A percentile compares a stretch with the other conserved stretches of the same genome.
Evolutionary conservation across 1,140 invertebrate genomes (phyloP).

Genomic region (Tribolium castaneum): DNA sequence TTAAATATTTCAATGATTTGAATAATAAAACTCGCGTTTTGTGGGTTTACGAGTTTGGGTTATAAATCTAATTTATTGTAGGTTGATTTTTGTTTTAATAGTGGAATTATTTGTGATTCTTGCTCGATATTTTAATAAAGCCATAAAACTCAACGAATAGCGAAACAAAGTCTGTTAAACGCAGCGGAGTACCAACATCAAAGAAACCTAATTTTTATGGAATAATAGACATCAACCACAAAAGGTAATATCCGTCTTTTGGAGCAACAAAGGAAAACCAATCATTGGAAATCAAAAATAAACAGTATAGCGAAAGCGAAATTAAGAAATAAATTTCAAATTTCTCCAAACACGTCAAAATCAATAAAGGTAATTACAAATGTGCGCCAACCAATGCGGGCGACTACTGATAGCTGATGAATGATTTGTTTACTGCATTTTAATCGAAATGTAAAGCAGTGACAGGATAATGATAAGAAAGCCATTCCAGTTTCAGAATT

Average conservation of each 20-base stretch:
- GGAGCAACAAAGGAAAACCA: neutral
- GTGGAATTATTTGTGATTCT: conserved; percentile 13
- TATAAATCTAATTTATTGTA: conserved; percentile 34
- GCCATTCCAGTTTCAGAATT: neutral
- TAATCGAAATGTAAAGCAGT: neutral
- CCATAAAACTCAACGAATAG: conserved; percentile 18
- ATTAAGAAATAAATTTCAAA: conserved; percentile 13
- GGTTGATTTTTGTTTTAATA: neutral
- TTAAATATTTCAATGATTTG: conserved; percentile 32
- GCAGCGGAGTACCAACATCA: neutral
- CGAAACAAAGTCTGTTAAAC: conserved; percentile 28
- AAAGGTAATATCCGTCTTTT: conserved; percentile 23
- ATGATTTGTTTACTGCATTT: neutral
- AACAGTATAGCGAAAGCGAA: neutral
- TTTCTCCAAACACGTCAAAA: neutral
- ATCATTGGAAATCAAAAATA: conserved; percentile 8
- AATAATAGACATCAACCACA: conserved; percentile 12
- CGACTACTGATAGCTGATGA: neutral
- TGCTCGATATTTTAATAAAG: conserved; percentile 23
- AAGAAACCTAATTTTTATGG: conserved; percentile 26
- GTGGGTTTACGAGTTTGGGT: conserved; percentile 1
- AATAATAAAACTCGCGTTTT: conserved; percentile 22
- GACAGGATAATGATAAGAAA: neutral
- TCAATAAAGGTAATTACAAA: neutral
- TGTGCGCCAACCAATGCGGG: neutral